Conservation (phyloP, 1,140 invertebrate species). For the Trinorchestia longiramus region DNA sequence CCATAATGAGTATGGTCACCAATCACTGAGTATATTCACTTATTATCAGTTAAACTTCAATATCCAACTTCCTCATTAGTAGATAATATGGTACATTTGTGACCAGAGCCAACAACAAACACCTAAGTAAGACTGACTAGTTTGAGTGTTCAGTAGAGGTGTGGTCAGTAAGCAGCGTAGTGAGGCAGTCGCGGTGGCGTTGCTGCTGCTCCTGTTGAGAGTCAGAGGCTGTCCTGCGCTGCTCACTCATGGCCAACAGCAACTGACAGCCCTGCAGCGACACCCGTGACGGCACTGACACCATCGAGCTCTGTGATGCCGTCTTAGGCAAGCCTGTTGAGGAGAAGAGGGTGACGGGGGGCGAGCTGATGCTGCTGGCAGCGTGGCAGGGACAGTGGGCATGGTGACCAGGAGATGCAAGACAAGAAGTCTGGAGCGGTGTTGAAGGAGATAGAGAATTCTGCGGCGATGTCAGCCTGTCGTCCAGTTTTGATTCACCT, state of each 20-base stretch:
- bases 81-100: neutral
- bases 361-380: neutral
- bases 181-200: neutral
- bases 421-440: neutral
- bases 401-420: neutral
- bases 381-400: neutral
- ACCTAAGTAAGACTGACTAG: neutral
- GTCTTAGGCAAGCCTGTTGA: neutral
- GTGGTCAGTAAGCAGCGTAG: slow-evolving; percentile 13
- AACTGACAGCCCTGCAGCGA: slow-evolving; percentile 30
- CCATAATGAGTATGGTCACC: too few species aligned
- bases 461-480: neutral
- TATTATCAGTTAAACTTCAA: neutral
- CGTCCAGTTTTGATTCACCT: neutral
- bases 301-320: slow-evolving; percentile 42
- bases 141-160: neutral
- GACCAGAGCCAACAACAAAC: too few species aligned
- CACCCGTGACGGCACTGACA: slow-evolving; percentile 17
- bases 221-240: neutral
- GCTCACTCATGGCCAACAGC: slow-evolving; percentile 40
- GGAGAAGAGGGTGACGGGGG: neutral
- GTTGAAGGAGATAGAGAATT: neutral
- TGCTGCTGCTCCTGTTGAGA: slow-evolving; percentile 9
- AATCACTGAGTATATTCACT: too few species aligned
- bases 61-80: neutral